Conservation (phyloP, 2,113 vertebrate genomes). For the Callionymus lyra region DNA sequence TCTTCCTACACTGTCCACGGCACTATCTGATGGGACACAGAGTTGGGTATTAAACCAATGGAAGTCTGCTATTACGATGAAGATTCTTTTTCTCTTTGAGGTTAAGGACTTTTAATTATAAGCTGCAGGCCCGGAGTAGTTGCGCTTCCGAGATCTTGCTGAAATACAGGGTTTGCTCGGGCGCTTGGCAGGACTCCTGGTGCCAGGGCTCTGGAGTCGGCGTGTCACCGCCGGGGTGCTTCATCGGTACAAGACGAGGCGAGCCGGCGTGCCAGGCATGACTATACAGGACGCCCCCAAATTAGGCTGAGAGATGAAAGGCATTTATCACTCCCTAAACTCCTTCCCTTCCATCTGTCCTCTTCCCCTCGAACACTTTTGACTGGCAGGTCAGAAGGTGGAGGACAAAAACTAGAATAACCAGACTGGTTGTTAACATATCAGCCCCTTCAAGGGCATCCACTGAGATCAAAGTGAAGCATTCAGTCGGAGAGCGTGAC, state of each 20-base stretch:
- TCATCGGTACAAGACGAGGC: conserved; percentile 46
- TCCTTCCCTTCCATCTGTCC: conserved; percentile 14
- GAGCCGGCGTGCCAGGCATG: conserved; percentile 24
- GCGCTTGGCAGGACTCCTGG: conserved; percentile 48
- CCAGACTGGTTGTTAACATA: conserved; percentile 58
- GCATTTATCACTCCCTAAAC: conserved; percentile 34
- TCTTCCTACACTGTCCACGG: conserved; percentile 60
- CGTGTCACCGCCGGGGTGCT: conserved; percentile 40
- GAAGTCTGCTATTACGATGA: conserved; percentile 61
- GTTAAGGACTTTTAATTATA: conserved; percentile 64
- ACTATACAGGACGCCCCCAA: conserved; percentile 40
- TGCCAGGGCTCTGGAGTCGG: conserved; percentile 53
- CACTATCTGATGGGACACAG: conserved; percentile 50
- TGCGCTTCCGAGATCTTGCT: conserved; percentile 52
- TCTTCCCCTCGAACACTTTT: conserved; percentile 19
- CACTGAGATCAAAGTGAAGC: conserved; percentile 53
- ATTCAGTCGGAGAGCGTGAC: conserved; percentile 48
- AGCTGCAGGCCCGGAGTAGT: conserved; percentile 41
- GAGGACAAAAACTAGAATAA: conserved; percentile 43
- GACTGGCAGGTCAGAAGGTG: conserved; percentile 46
- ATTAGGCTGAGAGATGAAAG: conserved; percentile 48
- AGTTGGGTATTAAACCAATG: conserved; percentile 59
- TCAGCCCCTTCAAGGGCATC: conserved; percentile 52
- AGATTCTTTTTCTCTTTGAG: conserved; percentile 62
- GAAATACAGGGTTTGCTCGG: conserved; percentile 55